Evolutionary conservation across 2,888 invertebrate species (phyloP).

Genomic region (Eupithecia vulgata): DNA sequence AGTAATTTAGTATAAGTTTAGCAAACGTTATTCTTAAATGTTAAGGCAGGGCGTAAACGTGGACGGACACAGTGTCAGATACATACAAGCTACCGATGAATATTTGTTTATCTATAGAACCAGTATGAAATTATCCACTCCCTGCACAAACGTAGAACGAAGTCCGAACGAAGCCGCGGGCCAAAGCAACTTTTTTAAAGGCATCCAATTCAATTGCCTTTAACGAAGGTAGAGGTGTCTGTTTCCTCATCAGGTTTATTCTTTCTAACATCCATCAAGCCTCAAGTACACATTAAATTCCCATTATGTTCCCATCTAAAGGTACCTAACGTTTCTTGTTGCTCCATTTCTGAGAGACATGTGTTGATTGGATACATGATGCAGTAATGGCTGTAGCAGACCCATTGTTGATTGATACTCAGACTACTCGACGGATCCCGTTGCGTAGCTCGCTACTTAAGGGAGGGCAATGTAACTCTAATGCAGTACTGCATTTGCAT

Average conservation of each 20-base stretch:
- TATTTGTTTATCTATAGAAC: no score
- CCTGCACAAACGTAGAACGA: no score
- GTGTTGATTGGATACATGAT: conserved; percentile 17
- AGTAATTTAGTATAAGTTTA: no score
- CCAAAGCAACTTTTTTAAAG: background rate
- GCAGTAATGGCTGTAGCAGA: conserved; percentile 25
- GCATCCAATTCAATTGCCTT: background rate
- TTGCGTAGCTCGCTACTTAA: conserved; percentile 19
- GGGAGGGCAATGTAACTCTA: background rate
- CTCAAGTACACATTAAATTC: conserved; percentile 3
- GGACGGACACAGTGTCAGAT: no score
- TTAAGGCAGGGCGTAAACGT: no score
- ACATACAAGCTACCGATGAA: no score
- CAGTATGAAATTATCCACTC: no score
- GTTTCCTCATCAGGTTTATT: background rate
- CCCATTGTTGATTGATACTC: conserved; percentile 32
- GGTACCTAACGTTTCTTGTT: conserved; percentile 5
- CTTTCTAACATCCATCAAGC: background rate
- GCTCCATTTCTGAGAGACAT: conserved; percentile 18
- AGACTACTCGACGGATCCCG: conserved; percentile 17
- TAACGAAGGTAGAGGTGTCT: background rate
- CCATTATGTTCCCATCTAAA: conserved; percentile 7
- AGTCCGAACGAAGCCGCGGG: background rate
- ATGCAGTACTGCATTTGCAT: conserved; percentile 8
- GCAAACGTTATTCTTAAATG: no score